Evolutionary conservation across 2,797 vertebrate genomes (phyloP).

Genomic region (Siniperca scherzeri): DNA sequence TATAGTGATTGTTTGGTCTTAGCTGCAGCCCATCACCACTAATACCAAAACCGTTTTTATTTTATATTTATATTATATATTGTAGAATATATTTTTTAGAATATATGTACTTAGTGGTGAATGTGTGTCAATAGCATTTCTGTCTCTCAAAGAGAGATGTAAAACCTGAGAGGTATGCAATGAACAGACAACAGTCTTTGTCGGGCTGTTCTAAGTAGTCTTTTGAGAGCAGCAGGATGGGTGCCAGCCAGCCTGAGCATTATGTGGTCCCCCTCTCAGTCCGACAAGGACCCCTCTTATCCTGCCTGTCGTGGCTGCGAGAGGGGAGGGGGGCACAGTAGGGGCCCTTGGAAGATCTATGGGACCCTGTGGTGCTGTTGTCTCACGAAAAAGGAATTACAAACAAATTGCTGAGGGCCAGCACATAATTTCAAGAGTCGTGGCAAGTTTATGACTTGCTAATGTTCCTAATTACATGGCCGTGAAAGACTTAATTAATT

Average conservation of each 20-base stretch:
- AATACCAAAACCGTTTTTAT: background rate
- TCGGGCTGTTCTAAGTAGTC: conserved; percentile 31
- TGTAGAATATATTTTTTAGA: background rate
- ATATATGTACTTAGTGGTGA: background rate
- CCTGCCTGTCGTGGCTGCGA: conserved; percentile 69
- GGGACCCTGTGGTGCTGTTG: conserved; percentile 95
- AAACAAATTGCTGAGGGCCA: conserved; percentile 99
- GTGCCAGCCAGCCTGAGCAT: conserved; percentile 71
- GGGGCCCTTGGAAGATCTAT: conserved; percentile 92
- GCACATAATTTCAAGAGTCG: conserved; percentile 98
- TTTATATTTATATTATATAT: background rate
- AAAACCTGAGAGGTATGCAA: conserved; percentile 33
- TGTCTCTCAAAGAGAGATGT: conserved; percentile 9
- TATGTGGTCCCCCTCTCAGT: conserved; percentile 66
- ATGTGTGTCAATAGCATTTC: background rate
- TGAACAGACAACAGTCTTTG: conserved; percentile 30
- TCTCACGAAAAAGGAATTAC: conserved; percentile 96
- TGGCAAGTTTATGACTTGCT: conserved; percentile 99
- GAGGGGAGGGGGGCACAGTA: conserved; percentile 85
- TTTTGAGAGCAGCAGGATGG: conserved; percentile 47
- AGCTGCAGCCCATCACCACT: background rate
- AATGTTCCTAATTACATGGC: conserved; percentile 99
- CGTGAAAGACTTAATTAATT: conserved; percentile 99
- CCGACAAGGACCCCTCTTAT: conserved; percentile 69
- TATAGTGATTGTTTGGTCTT: background rate